Conservation (phyloP, 2,888 invertebrate genomes). For the Halocaridina rubra region DNA sequence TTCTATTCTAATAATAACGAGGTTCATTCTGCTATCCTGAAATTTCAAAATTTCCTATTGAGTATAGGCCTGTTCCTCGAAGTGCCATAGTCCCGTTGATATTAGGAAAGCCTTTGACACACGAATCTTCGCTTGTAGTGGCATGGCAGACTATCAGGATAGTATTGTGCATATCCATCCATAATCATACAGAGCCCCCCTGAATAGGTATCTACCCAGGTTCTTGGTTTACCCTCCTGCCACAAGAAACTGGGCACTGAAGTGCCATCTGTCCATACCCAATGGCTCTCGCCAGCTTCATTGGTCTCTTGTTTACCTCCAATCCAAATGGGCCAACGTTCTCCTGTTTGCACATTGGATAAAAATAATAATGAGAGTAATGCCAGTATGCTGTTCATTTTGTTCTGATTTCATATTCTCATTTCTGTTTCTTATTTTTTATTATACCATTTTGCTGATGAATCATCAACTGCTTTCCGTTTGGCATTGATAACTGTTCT, state of each 20-base stretch:
- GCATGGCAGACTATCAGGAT: slow-evolving; percentile 29
- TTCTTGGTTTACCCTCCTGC: slow-evolving; percentile 8
- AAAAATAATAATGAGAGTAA: background rate
- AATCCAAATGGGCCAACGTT: slow-evolving; percentile 36
- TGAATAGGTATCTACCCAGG: background rate
- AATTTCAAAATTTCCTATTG: too few relatives aligned
- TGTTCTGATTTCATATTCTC: too few relatives aligned
- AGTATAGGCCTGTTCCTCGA: too few relatives aligned
- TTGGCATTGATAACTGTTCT: background rate
- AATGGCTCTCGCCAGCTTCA: background rate
- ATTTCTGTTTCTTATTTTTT: too few relatives aligned
- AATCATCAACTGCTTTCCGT: background rate
- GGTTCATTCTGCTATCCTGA: too few relatives aligned
- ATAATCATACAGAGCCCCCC: slow-evolving; percentile 33
- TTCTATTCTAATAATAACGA: too few relatives aligned
- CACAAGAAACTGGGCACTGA: slow-evolving; percentile 20
- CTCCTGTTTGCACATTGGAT: background rate
- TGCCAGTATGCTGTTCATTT: too few relatives aligned
- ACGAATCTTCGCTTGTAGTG: slow-evolving; percentile 32
- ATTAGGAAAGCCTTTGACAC: too few relatives aligned
- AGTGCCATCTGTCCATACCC: slow-evolving; percentile 4
- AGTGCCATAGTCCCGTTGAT: too few relatives aligned
- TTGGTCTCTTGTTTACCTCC: too few relatives aligned
- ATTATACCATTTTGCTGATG: too few relatives aligned
- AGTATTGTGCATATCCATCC: slow-evolving; percentile 23